Conservation (phyloP, 2,888 invertebrate species). For the Lottia gigantea region DNA sequence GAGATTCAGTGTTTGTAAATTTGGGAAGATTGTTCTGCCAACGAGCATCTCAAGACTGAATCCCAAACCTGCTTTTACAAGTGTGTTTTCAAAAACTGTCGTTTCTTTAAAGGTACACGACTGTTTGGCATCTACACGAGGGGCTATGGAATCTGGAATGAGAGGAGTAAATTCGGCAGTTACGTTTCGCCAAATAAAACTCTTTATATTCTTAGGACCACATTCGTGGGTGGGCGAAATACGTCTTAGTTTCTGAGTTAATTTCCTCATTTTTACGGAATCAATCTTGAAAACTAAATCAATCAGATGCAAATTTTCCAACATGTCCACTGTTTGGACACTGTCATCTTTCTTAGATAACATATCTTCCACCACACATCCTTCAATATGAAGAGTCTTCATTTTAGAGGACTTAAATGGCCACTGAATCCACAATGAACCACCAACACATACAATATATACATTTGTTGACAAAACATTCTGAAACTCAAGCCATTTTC, state of each 20-base stretch:
- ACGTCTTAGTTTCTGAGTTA: neutral
- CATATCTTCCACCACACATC: neutral
- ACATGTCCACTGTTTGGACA: neutral
- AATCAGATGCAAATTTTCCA: neutral
- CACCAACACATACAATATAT: neutral
- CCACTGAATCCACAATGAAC: neutral
- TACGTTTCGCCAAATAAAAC: neutral
- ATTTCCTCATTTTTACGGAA: neutral
- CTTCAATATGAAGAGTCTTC: neutral
- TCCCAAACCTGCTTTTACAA: too few relatives aligned
- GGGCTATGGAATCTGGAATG: too few relatives aligned
- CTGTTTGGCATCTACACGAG: too few relatives aligned
- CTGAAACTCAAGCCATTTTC: too few relatives aligned
- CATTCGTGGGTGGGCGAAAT: neutral
- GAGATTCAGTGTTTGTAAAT: slow-evolving; percentile 25
- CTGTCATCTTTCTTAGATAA: neutral
- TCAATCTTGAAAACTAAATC: neutral
- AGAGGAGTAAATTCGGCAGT: too few relatives aligned
- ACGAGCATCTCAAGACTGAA: neutral
- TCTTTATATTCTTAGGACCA: neutral
- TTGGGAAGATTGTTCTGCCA: slow-evolving; percentile 5
- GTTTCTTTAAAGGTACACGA: too few relatives aligned
- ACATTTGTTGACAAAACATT: neutral
- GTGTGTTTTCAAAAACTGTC: too few relatives aligned
- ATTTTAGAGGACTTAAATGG: neutral